phyloP scores from a whole-genome alignment of 1,140 invertebrate genomes.

The Nephila pilipes region DNA sequence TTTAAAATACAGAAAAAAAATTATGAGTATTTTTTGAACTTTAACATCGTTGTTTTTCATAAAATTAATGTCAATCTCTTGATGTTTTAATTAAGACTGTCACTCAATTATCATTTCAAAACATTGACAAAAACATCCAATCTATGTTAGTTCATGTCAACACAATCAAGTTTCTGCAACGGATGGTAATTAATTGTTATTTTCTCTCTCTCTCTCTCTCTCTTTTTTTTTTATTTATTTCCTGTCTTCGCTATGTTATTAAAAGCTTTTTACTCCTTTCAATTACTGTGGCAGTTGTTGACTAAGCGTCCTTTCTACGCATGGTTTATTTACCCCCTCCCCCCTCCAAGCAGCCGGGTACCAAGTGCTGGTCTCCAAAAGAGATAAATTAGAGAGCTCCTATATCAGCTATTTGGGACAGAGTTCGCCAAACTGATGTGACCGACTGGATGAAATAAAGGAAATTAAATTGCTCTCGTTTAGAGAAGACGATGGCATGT shows the following conservation, averaged over 20 bases:
- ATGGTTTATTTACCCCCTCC: background rate
- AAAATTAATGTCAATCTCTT: no score
- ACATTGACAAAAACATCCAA: background rate
- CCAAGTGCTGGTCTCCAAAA: background rate
- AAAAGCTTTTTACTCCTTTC: constrained; percentile 11
- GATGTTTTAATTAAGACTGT: no score
- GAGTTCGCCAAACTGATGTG: constrained; percentile 51
- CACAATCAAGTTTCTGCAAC: background rate
- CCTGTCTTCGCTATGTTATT: background rate
- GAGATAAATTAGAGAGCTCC: background rate
- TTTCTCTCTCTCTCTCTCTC: no score
- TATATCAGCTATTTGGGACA: constrained; percentile 41
- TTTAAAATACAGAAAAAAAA: no score
- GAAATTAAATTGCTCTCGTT: background rate
- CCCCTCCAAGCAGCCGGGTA: no score
- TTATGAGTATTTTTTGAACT: no score
- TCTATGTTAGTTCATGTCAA: background rate
- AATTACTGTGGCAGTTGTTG: constrained; percentile 26
- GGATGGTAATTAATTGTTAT: constrained; percentile 36
- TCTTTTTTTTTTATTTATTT: constrained; percentile 6
- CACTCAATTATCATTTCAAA: no score
- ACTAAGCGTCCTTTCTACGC: constrained; percentile 39
- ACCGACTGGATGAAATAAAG: background rate
- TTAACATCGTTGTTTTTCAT: no score
- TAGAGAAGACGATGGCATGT: background rate